A percentile compares a stretch with the other conserved stretches of the same genome.
Conservation (phyloP, 2,888 invertebrate genomes). For the Caradrina clavipalpis region DNA sequence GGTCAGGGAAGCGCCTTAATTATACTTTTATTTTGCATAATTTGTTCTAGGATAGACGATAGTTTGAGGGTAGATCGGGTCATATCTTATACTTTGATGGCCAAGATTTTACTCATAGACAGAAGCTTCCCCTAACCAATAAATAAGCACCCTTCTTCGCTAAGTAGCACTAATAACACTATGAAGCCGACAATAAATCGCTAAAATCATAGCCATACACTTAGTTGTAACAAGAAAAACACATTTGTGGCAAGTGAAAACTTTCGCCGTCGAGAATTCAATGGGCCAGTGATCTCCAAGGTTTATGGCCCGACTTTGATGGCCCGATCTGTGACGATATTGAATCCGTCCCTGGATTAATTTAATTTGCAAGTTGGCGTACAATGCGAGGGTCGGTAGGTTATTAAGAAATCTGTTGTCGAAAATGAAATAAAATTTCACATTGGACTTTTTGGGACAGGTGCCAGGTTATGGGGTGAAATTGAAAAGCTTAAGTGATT, state of each 20-base stretch:
- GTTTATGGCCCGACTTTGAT: slow-evolving; percentile 74
- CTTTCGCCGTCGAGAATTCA: slow-evolving; percentile 71
- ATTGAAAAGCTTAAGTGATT: slow-evolving; percentile 52
- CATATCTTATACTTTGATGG: too few relatives aligned
- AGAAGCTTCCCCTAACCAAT: background rate
- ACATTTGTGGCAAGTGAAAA: slow-evolving; percentile 79
- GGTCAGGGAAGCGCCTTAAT: too few relatives aligned
- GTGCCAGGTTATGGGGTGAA: slow-evolving; percentile 24
- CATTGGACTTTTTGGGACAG: slow-evolving; percentile 47
- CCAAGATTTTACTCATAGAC: background rate
- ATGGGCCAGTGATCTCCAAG: slow-evolving; percentile 69
- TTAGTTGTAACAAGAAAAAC: slow-evolving; percentile 79
- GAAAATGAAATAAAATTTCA: slow-evolving; percentile 61
- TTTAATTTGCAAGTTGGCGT: slow-evolving; percentile 78
- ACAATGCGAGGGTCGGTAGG: slow-evolving; percentile 68
- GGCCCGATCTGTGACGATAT: slow-evolving; percentile 71
- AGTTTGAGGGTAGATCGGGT: too few relatives aligned
- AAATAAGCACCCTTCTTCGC: slow-evolving; percentile 18
- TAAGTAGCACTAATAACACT: slow-evolving; percentile 12
- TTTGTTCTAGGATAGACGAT: too few relatives aligned
- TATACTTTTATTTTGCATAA: too few relatives aligned
- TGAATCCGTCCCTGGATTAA: slow-evolving; percentile 77
- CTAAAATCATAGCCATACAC: slow-evolving; percentile 60
- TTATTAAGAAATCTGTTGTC: slow-evolving; percentile 72
- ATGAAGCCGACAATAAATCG: slow-evolving; percentile 42